Conservation (phyloP, 2,888 invertebrate species). For the Cryptosula pallasiana region DNA sequence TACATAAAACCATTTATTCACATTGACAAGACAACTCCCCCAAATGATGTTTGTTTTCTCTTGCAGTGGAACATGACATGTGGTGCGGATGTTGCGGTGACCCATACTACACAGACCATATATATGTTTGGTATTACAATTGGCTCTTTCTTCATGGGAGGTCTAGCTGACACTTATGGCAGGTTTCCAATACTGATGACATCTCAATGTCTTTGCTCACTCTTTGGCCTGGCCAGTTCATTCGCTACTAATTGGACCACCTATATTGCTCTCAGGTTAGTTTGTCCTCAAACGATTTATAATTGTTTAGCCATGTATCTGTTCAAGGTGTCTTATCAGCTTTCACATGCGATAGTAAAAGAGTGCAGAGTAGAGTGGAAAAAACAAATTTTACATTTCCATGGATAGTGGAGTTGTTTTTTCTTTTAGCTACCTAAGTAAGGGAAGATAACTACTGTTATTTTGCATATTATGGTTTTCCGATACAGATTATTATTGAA, state of each 20-base stretch:
- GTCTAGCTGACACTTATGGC: conserved; percentile 19
- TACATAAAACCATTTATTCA: no score
- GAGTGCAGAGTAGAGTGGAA: no score
- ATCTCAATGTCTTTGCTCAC: background rate
- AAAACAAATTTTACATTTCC: no score
- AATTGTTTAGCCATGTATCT: no score
- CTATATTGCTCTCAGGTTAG: conserved; percentile 2
- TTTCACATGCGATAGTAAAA: no score
- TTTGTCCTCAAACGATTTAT: background rate
- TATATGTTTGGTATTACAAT: conserved; percentile 20
- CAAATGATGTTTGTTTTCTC: background rate
- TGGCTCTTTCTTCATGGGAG: conserved; percentile 12
- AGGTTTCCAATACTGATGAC: background rate
- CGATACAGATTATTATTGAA: no score
- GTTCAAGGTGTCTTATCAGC: no score
- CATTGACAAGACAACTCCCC: no score
- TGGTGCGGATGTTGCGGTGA: background rate
- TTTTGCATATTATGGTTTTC: no score
- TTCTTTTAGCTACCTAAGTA: no score
- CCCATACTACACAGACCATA: background rate
- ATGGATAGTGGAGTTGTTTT: no score
- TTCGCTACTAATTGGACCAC: background rate
- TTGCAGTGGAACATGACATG: conserved; percentile 24
- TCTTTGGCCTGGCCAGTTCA: background rate
- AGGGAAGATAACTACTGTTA: no score